Evolutionary conservation across 2,888 invertebrate species (phyloP).

Genomic region (Litoditis marina): DNA sequence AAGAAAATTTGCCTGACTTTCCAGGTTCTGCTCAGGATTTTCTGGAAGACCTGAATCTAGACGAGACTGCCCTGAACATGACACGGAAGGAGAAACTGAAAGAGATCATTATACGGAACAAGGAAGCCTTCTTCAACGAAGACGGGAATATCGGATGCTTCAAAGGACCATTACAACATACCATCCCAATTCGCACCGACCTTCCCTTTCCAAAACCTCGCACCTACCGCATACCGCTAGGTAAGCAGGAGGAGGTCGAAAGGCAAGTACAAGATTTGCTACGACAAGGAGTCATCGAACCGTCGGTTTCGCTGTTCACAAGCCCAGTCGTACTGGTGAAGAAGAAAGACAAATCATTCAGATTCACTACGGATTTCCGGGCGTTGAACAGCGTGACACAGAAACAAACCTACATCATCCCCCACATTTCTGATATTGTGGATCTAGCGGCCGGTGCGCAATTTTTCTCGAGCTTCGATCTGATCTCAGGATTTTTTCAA

Average conservation of each 20-base stretch:
- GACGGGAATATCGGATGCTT: conserved; percentile 22
- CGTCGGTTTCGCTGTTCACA: conserved; percentile 11
- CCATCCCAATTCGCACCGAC: conserved; percentile 10
- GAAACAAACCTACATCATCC: conserved; percentile 18
- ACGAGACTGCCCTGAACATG: not conserved
- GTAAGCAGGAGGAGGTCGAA: conserved; percentile 19
- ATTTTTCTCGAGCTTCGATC: conserved; percentile 26
- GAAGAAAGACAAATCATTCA: conserved; percentile 8
- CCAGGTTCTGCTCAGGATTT: not conserved
- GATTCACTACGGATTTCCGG: conserved; percentile 20
- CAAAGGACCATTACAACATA: conserved; percentile 20
- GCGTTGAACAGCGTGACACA: conserved; percentile 12
- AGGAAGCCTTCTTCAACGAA: conserved; percentile 22
- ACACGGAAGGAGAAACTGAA: conserved; percentile 2
- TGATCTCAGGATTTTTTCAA: conserved; percentile 32
- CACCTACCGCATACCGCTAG: conserved; percentile 11
- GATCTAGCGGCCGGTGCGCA: conserved; percentile 9
- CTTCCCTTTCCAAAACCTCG: conserved; percentile 11
- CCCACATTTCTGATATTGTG: conserved; percentile 5
- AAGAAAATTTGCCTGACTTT: conserved; percentile 1
- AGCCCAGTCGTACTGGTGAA: conserved; percentile 20
- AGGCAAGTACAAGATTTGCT: conserved; percentile 23
- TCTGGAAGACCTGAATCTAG: not conserved
- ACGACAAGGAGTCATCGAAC: conserved; percentile 19
- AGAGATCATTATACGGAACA: conserved; percentile 6